phyloP scores from a whole-genome alignment of 2,797 vertebrate species.

The Nasua narica region DNA sequence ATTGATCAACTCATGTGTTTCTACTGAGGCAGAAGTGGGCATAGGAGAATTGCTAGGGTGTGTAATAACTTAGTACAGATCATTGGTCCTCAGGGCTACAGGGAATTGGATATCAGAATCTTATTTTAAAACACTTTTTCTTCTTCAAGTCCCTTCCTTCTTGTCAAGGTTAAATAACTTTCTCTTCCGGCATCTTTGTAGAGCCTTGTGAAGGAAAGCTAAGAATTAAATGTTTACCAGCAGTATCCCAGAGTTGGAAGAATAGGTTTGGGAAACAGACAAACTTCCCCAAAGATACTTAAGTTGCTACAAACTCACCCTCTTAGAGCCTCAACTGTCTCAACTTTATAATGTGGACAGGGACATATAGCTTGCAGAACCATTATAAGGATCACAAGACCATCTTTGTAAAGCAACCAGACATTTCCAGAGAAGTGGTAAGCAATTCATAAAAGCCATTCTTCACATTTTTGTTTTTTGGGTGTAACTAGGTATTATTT shows the following conservation, averaged over 20 bases:
- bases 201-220: background rate
- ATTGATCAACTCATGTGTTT: constrained; percentile 81
- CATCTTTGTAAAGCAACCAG: background rate
- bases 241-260: background rate
- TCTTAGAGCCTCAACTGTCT: background rate
- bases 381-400: background rate
- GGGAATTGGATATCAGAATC: constrained; percentile 58
- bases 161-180: constrained; percentile 68
- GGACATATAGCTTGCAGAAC: background rate
- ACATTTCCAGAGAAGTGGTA: background rate
- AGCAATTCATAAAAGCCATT: constrained; percentile 16
- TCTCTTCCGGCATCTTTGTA: constrained; percentile 27
- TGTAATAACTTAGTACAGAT: constrained; percentile 73
- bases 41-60: constrained; percentile 73
- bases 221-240: constrained; percentile 17
- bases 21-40: constrained; percentile 68
- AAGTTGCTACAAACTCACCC: background rate
- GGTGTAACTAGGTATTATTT: background rate
- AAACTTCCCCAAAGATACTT: constrained; percentile 8
- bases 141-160: constrained; percentile 53
- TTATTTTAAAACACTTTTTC: constrained; percentile 69
- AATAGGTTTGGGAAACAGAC: background rate
- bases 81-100: constrained; percentile 49
- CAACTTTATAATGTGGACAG: background rate
- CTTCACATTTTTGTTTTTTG: background rate